Conservation (phyloP, 2,888 invertebrate genomes). For the Boloria selene region DNA sequence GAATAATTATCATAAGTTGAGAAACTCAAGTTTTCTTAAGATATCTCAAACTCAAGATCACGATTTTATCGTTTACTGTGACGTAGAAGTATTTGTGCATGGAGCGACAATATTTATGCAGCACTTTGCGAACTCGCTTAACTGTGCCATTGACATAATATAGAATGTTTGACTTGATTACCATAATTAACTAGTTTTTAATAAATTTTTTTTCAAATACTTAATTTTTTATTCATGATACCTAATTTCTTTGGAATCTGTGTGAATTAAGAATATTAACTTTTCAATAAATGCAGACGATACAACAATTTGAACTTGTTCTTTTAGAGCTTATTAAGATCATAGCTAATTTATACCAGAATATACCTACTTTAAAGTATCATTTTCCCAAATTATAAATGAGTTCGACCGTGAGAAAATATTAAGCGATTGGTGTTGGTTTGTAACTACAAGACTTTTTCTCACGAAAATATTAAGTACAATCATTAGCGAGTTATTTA, state of each 20-base stretch:
- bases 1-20: constrained; percentile 27
- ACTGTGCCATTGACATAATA: constrained; percentile 43
- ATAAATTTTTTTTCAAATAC: too few relatives aligned
- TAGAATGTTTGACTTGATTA: too few relatives aligned
- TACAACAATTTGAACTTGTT: too few relatives aligned
- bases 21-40: constrained; percentile 35
- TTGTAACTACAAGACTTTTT: constrained; percentile 28
- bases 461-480: constrained; percentile 23
- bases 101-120: constrained; percentile 62
- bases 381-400: constrained; percentile 50
- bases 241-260: too few relatives aligned
- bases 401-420: constrained; percentile 53
- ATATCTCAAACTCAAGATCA: constrained; percentile 48
- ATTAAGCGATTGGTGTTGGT: constrained; percentile 44
- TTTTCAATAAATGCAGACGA: too few relatives aligned
- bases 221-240: too few relatives aligned
- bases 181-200: too few relatives aligned
- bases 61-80: constrained; percentile 45
- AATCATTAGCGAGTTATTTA: constrained; percentile 21
- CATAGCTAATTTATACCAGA: background rate
- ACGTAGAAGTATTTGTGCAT: constrained; percentile 52
- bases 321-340: too few relatives aligned
- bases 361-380: constrained; percentile 1
- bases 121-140: constrained; percentile 54
- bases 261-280: too few relatives aligned